Conservation (phyloP, 2,797 vertebrate genomes). For the Acridotheres tristis region DNA sequence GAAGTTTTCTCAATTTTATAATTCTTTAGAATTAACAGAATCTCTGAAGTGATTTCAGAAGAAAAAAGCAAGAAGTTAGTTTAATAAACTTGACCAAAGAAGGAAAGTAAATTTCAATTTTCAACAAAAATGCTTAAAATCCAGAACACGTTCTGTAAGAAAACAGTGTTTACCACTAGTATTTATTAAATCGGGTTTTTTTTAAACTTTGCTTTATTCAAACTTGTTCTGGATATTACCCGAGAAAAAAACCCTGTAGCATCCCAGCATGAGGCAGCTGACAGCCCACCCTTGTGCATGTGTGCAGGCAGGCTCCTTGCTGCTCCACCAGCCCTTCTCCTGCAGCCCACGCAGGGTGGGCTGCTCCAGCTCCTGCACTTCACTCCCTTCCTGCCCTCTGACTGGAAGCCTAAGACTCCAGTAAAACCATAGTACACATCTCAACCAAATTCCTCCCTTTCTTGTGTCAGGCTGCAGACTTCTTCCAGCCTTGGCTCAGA, state of each 20-base stretch:
- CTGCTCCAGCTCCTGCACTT: neutral
- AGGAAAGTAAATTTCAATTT: conserved; percentile 5
- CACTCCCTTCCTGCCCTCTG: neutral
- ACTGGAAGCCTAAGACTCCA: neutral
- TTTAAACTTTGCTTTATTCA: neutral
- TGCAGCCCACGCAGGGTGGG: neutral
- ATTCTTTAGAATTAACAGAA: neutral
- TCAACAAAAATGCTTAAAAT: neutral
- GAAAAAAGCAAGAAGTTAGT: neutral
- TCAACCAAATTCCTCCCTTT: neutral
- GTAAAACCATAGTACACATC: neutral
- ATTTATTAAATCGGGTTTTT: neutral
- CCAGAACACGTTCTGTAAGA: neutral
- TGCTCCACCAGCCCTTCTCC: neutral
- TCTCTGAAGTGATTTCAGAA: neutral
- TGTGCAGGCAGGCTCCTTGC: neutral
- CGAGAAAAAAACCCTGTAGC: neutral
- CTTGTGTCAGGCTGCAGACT: neutral
- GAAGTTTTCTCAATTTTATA: neutral
- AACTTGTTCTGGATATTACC: neutral
- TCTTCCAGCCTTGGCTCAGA: neutral
- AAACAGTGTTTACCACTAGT: neutral
- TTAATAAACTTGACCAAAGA: neutral
- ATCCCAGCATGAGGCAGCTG: neutral
- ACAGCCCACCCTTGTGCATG: neutral